Evolutionary conservation across 2,888 invertebrate genomes (phyloP), one percentile per base, ranked within the genome.

Genomic region (Leucophenga maculata): DNA sequence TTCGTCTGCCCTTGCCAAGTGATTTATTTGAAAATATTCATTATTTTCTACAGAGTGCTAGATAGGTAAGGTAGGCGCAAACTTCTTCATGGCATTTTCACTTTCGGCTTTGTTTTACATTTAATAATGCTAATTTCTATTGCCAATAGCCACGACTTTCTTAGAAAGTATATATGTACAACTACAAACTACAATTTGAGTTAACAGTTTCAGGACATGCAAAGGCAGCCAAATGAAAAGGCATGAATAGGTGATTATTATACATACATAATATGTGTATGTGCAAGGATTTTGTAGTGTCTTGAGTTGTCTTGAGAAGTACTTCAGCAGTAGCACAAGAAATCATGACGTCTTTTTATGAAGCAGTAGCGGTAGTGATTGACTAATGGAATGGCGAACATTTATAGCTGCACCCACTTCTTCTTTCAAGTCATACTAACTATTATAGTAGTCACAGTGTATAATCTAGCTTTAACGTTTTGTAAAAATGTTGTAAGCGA

Each of bases 1-100:
- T 11, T 9, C 1, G 39, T 11, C 39, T 39, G 3, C 4, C 26
- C 26, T 26, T 8, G 11, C 60, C 57, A 26, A 82, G 82, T 82
- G 82, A 82, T 82, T 82, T 82, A 82, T 82, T 78, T 78, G 46
- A 73, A 78, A 77, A 77, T 76, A 84, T 82, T 82, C 81, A 84
- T 82, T 82, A 82, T 82, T 82, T 77, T 75, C 77, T 65, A 67
- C 44, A 46, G 26, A 50, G 16, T n/a, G n/a, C n/a, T n/a, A n/a
- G n/a, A n/a, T n/a, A n/a, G n/a, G n/a, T n/a, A n/a, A n/a, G n/a
- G n/a, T n/a, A 39, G 39, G 39, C 39, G 39, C 26, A 16, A 31
- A 14, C 14, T 8, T 11, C 14, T 8, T 11, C 6, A 31, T 18
- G 18, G n/a, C 31, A 11, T 20, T 73, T 70, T 48, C 48, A 60